These are phyloP conservation scores for Chirona hameri DNA, from an alignment of 2,888 invertebrate genomes.

Conservation along the genomic window DNA sequence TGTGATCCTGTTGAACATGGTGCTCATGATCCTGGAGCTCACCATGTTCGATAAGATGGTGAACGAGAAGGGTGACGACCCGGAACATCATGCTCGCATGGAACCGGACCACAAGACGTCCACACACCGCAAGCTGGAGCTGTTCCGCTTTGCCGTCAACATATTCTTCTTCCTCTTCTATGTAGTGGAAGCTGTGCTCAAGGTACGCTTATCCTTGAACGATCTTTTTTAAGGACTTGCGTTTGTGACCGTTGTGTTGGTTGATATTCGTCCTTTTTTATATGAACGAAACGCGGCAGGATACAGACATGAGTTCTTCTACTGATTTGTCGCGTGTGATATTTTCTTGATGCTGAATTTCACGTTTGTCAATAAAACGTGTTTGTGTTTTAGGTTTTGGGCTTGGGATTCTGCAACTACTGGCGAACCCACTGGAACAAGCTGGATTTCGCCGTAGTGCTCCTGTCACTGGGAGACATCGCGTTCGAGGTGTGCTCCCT, in stretches of 20 bases:
- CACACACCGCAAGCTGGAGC: neutral
- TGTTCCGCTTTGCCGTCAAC: neutral
- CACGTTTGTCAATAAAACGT: neutral
- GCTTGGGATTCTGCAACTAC: slow-evolving; percentile 47
- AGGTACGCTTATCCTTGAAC: too few species aligned
- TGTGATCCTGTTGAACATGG: slow-evolving; percentile 41
- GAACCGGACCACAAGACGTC: too few species aligned
- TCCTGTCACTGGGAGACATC: slow-evolving; percentile 53
- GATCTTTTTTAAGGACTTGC: too few species aligned
- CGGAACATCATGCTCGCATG: too few species aligned
- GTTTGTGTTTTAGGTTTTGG: slow-evolving; percentile 40
- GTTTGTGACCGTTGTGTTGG: too few species aligned
- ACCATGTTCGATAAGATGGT: neutral
- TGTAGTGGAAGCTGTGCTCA: neutral
- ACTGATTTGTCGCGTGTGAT: too few species aligned
- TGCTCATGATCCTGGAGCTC: slow-evolving; percentile 37
- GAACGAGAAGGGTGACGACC: too few species aligned
- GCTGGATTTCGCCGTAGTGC: slow-evolving; percentile 56
- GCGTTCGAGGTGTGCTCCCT: slow-evolving; percentile 38
- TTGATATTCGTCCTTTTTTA: too few species aligned
- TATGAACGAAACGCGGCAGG: too few species aligned
- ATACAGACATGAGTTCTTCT: too few species aligned
- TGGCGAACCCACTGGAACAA: slow-evolving; percentile 58
- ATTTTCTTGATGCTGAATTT: neutral
- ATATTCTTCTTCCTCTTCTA: slow-evolving; percentile 13